phyloP scores from a whole-genome alignment of 2,113 vertebrate species.

The Natator depressus region DNA sequence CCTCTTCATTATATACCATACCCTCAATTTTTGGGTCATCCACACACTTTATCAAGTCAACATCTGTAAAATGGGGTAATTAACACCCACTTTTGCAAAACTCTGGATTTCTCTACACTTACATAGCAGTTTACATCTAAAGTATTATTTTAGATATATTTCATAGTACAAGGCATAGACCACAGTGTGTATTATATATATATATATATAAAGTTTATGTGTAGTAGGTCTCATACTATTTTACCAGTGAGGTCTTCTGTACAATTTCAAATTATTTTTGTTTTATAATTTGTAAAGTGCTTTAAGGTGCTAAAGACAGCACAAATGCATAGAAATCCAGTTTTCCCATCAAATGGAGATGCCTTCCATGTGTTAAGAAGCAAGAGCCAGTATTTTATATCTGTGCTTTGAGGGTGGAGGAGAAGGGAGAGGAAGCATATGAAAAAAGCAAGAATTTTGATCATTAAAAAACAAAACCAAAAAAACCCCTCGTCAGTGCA shows the following conservation, averaged over 20 bases:
- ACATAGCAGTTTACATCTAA: not conserved
- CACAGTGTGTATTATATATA: not conserved
- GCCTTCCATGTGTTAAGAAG: not conserved
- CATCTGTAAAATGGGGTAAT: too few species aligned
- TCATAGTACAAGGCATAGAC: not conserved
- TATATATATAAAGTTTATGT: not conserved
- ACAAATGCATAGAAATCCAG: not conserved
- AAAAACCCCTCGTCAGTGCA: not conserved
- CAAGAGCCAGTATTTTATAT: not conserved
- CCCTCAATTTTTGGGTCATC: too few species aligned
- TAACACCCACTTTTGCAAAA: too few species aligned
- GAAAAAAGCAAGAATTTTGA: not conserved
- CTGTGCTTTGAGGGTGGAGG: not conserved
- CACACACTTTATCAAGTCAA: too few species aligned
- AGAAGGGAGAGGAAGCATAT: not conserved
- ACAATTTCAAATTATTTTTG: not conserved
- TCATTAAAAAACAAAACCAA: not conserved
- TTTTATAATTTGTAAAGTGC: not conserved
- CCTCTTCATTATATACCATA: too few species aligned
- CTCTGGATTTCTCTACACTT: not conserved
- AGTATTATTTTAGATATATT: not conserved
- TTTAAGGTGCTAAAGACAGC: not conserved
- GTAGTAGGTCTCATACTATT: not conserved
- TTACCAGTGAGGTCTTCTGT: not conserved
- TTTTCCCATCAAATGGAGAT: not conserved